phyloP scores from a whole-genome alignment of 2,797 vertebrate genomes.

The Lophotriccus pileatus region DNA sequence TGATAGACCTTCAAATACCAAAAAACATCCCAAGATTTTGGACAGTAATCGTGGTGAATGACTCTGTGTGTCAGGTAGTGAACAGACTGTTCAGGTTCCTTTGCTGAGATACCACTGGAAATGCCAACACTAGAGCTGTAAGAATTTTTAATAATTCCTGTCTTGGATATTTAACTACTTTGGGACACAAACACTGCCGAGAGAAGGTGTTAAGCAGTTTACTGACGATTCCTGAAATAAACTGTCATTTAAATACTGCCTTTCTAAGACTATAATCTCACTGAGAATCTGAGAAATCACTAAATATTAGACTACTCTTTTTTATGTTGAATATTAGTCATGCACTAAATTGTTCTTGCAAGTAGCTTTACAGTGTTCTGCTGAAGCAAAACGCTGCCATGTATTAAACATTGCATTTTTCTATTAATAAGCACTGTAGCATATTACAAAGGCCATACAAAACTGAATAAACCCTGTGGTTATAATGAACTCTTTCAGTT shows the following conservation, averaged over 20 bases:
- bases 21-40: neutral
- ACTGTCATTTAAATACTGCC: slow-evolving; percentile 60
- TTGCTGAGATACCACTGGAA: slow-evolving; percentile 59
- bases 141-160: slow-evolving; percentile 63
- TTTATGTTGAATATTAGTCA: slow-evolving; percentile 49
- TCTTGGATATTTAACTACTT: slow-evolving; percentile 70
- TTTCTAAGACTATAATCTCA: slow-evolving; percentile 60
- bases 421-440: slow-evolving; percentile 58
- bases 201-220: slow-evolving; percentile 68
- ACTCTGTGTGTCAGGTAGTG: slow-evolving; percentile 20
- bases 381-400: slow-evolving; percentile 15
- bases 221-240: slow-evolving; percentile 62
- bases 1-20: slow-evolving; percentile 45
- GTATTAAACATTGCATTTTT: slow-evolving; percentile 22
- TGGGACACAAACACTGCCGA: slow-evolving; percentile 42
- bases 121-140: slow-evolving; percentile 47
- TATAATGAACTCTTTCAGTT: slow-evolving; percentile 59
- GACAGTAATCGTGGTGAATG: neutral
- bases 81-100: slow-evolving; percentile 29
- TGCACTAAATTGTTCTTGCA: slow-evolving; percentile 43
- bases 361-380: slow-evolving; percentile 40
- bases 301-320: slow-evolving; percentile 37
- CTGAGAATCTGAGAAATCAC: slow-evolving; percentile 26
- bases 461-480: slow-evolving; percentile 47
- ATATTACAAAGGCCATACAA: slow-evolving; percentile 53